Base-by-base conservation (phyloP, 2,888 invertebrate genomes). In the Thysanoteuthis rhombus region DNA sequence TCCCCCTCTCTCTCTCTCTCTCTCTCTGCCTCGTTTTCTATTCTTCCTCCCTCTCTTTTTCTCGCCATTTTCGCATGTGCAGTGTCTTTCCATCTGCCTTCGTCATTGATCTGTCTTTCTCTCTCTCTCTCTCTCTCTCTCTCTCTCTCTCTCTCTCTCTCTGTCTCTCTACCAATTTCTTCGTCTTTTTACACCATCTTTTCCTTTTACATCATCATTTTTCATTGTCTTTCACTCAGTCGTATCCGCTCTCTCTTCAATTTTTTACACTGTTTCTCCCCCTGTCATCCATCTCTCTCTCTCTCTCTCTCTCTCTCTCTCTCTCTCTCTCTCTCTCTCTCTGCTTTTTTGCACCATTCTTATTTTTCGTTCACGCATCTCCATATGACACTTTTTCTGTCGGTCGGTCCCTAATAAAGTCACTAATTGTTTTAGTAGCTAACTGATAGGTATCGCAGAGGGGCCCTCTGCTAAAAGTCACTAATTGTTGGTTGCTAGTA, bases 211-310 rank as follows among this genome's bases (percentile, higher is more conserved):
- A 3, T 0, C 19, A 0, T 22, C 22, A 3, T 8, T n/a, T 75
- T 2, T 8, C n/a, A 0, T 1, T 75, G 4, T 8, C 8, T 1
- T n/a, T 10, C 32, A 32, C n/a, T 8, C n/a, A 6, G 1, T 32
- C n/a, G 0, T n/a, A 19, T 22, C 19, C 19, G 2, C 19, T 47
- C 47, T 75, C 75, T 32, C 8, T 32, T 8, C 16, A n/a, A 6
- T 75, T 19, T 75, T 6, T 10, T 12, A n/a, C 75, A 8, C n/a
- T 75, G n/a, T n/a, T 6, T 75, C n/a, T 36, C n/a, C 25, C n/a
- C 16, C n/a, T 10, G 0, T 36, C 8, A 36, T 19, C 10, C 12
- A 2, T 36, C n/a, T 0, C 75, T 32, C 32, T n/a, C n/a, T 52
- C n/a, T 36, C n/a, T 75, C n/a, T 36, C 75, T 75, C n/a, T n/a